phyloP scores from a whole-genome alignment of 2,113 vertebrate species.

The Emydura subglobosa region DNA sequence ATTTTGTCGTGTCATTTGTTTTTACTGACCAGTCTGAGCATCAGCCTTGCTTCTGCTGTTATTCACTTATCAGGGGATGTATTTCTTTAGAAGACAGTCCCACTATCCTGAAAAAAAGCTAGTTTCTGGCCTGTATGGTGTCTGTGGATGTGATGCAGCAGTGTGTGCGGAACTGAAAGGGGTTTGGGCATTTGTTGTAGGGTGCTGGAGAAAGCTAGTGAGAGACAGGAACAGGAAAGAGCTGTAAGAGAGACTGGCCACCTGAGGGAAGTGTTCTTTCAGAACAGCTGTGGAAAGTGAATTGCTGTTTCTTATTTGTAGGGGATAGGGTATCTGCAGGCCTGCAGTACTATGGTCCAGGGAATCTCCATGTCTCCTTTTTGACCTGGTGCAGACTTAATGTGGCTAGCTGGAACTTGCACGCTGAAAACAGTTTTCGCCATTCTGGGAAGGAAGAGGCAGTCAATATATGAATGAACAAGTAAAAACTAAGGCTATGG shows the following conservation, averaged over 20 bases:
- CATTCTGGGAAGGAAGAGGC: neutral
- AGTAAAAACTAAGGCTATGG: neutral
- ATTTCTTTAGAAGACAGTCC: no score
- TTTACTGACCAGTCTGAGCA: neutral
- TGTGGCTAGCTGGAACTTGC: neutral
- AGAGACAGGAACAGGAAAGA: neutral
- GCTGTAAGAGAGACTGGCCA: neutral
- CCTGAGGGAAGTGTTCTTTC: neutral
- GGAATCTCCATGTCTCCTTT: accelerated
- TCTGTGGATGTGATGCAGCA: accelerated
- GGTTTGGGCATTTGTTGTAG: accelerated
- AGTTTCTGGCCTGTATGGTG: accelerated
- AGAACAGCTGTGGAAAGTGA: neutral
- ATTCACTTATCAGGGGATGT: accelerated
- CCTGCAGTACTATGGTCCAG: neutral
- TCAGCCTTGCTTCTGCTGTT: accelerated
- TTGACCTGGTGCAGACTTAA: accelerated
- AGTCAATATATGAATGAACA: neutral
- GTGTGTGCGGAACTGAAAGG: accelerated
- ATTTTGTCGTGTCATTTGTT: accelerated
- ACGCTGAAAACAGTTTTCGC: neutral
- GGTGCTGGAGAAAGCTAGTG: accelerated
- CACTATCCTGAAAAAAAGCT: neutral
- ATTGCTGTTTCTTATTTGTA: accelerated
- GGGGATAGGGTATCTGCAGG: neutral